A percentile compares a stretch with the other conserved stretches of the same genome.
These are phyloP conservation scores for Drosophila elegans DNA, from an alignment of 1,140 invertebrate species.

Conservation along the genomic window DNA sequence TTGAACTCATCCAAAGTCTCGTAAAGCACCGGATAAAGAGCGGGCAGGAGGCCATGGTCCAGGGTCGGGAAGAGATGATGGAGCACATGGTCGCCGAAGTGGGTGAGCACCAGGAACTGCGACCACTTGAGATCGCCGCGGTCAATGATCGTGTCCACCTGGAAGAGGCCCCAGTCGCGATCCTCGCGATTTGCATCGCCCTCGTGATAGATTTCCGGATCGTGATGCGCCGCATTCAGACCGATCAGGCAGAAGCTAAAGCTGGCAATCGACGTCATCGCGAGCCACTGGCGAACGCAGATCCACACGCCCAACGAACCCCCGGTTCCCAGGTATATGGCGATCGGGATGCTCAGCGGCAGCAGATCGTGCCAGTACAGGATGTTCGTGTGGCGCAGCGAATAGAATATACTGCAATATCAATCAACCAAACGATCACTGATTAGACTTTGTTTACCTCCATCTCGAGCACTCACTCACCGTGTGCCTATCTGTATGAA, in stretches of 20 bases:
- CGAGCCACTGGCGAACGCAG: constrained; percentile 86
- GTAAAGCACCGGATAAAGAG: constrained; percentile 88
- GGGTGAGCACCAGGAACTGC: constrained; percentile 89
- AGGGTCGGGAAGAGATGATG: constrained; percentile 94
- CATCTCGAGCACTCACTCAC: constrained; percentile 49
- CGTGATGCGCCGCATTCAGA: constrained; percentile 92
- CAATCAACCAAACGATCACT: constrained; percentile 19
- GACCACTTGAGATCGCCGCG: constrained; percentile 89
- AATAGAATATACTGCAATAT: constrained; percentile 71
- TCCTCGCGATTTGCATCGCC: constrained; percentile 89
- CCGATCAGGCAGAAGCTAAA: constrained; percentile 89
- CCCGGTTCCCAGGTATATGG: constrained; percentile 85
- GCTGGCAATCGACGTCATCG: constrained; percentile 87
- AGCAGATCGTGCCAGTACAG: constrained; percentile 85
- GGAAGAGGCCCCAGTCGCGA: constrained; percentile 91
- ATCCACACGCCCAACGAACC: constrained; percentile 53
- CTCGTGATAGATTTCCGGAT: constrained; percentile 93
- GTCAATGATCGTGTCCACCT: constrained; percentile 91
- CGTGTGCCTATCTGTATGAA: constrained; percentile 73
- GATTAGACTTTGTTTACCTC: constrained; percentile 21
- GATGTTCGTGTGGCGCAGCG: constrained; percentile 67
- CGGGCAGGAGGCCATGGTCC: constrained; percentile 89
- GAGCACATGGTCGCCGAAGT: constrained; percentile 91
- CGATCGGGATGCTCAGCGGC: constrained; percentile 86
- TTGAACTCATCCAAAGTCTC: constrained; percentile 90